Evolutionary conservation across 2,888 invertebrate genomes (phyloP).

Genomic region (Drosophila ezoana): DNA sequence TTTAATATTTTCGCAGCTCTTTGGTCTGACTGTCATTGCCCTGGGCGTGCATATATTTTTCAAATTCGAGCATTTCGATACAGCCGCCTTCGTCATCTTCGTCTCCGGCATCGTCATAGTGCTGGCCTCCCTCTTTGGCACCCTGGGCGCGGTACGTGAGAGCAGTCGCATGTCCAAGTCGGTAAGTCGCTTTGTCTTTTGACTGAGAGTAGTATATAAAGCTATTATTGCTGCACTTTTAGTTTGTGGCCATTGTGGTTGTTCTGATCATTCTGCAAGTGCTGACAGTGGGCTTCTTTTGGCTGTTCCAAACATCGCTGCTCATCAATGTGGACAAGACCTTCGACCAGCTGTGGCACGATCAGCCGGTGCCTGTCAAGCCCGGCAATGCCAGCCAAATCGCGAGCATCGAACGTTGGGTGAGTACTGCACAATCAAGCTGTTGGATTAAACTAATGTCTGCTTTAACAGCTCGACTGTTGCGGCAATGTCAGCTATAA

Average conservation of each 20-base stretch:
- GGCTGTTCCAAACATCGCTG: constrained; percentile 77
- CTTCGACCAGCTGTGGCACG: constrained; percentile 79
- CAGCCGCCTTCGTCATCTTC: constrained; percentile 70
- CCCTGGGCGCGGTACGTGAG: constrained; percentile 72
- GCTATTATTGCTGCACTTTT: neutral
- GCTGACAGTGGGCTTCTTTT: constrained; percentile 74
- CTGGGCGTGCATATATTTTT: constrained; percentile 68
- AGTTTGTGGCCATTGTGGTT: constrained; percentile 73
- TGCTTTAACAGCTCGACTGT: constrained; percentile 72
- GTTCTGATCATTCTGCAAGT: constrained; percentile 72
- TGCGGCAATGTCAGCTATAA: constrained; percentile 76
- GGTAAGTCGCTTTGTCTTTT: constrained; percentile 51
- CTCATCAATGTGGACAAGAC: constrained; percentile 78
- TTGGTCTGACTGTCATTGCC: constrained; percentile 67
- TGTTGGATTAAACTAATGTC: neutral
- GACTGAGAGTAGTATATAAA: neutral
- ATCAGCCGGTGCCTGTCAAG: constrained; percentile 77
- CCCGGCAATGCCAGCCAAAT: constrained; percentile 80
- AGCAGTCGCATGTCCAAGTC: constrained; percentile 73
- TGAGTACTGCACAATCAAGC: constrained; percentile 30
- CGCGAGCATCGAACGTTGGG: constrained; percentile 79
- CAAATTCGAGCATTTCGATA: constrained; percentile 74
- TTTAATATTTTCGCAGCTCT: constrained; percentile 54
- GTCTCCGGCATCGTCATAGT: constrained; percentile 67
- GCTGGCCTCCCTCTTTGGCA: constrained; percentile 68